phyloP scores from a whole-genome alignment of 2,888 invertebrate species.

The Brachypterus glaber region DNA sequence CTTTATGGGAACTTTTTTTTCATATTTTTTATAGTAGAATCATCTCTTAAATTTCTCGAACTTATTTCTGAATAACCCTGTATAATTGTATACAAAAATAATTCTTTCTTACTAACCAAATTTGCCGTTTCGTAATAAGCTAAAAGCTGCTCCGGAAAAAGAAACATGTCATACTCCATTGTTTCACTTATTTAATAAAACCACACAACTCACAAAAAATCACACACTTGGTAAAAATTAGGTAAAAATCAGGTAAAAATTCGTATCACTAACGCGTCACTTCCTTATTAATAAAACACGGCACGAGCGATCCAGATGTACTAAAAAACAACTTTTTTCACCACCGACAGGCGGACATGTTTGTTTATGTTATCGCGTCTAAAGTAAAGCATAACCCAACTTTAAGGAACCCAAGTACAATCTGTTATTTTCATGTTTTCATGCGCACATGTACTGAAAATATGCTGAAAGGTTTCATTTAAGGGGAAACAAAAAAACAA shows the following conservation, averaged over 20 bases:
- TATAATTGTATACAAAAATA: too few relatives aligned
- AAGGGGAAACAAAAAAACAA: constrained; percentile 14
- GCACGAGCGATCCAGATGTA: constrained; percentile 28
- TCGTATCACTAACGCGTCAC: constrained; percentile 6
- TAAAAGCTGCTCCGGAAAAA: constrained; percentile 54
- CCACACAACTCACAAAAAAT: constrained; percentile 11
- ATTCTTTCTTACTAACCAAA: constrained; percentile 43
- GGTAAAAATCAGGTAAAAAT: constrained; percentile 10
- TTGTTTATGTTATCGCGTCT: constrained; percentile 39
- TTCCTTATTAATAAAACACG: constrained; percentile 18
- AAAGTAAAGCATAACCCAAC: constrained; percentile 36
- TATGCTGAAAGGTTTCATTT: constrained; percentile 20
- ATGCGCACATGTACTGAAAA: constrained; percentile 25
- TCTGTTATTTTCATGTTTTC: constrained; percentile 23
- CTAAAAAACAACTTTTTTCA: constrained; percentile 34
- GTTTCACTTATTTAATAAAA: constrained; percentile 10
- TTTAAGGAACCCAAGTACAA: constrained; percentile 21
- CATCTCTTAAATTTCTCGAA: too few relatives aligned
- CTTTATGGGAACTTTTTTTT: too few relatives aligned
- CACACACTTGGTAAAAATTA: constrained; percentile 8
- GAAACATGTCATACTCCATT: constrained; percentile 58
- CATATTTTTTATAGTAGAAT: too few relatives aligned
- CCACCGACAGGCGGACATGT: constrained; percentile 34
- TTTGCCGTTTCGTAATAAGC: constrained; percentile 51
- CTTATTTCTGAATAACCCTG: too few relatives aligned